Conservation (phyloP, 2,888 invertebrate genomes). For the Drosophila histrio region DNA sequence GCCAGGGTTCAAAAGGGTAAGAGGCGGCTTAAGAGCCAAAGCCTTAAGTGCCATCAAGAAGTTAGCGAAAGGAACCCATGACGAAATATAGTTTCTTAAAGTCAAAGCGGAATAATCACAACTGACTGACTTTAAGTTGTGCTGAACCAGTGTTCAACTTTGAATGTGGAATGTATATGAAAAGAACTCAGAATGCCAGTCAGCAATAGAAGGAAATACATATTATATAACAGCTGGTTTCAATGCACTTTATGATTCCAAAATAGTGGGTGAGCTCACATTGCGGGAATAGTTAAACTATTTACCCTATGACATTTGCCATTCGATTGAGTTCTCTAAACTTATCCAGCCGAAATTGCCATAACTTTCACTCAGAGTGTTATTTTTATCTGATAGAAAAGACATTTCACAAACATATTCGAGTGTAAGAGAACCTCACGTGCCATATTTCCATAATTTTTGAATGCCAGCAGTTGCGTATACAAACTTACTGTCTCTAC, state of each 20-base stretch:
- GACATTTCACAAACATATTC: too few species aligned
- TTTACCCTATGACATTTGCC: too few species aligned
- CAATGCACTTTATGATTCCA: background rate
- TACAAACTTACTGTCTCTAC: background rate
- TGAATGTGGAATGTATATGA: background rate
- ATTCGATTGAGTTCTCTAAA: too few species aligned
- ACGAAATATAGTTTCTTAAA: conserved; percentile 43
- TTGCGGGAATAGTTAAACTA: too few species aligned
- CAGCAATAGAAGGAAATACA: background rate
- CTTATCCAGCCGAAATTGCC: too few species aligned
- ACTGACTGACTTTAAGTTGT: conserved; percentile 31
- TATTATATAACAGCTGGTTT: background rate
- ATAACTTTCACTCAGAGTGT: too few species aligned
- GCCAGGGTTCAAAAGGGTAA: conserved; percentile 49
- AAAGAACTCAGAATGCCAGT: background rate
- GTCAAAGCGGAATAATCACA: conserved; percentile 31
- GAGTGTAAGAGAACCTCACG: too few species aligned
- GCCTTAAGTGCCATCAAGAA: conserved; percentile 53
- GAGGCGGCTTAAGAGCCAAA: conserved; percentile 36
- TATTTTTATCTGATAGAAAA: background rate
- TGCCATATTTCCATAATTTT: background rate
- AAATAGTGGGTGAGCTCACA: too few species aligned
- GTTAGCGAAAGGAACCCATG: conserved; percentile 42
- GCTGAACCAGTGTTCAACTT: background rate
- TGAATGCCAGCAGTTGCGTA: background rate